These are phyloP conservation scores for Thamnaconus septentrionalis DNA, from an alignment of 2,113 vertebrate species.

Conservation along the genomic window DNA sequence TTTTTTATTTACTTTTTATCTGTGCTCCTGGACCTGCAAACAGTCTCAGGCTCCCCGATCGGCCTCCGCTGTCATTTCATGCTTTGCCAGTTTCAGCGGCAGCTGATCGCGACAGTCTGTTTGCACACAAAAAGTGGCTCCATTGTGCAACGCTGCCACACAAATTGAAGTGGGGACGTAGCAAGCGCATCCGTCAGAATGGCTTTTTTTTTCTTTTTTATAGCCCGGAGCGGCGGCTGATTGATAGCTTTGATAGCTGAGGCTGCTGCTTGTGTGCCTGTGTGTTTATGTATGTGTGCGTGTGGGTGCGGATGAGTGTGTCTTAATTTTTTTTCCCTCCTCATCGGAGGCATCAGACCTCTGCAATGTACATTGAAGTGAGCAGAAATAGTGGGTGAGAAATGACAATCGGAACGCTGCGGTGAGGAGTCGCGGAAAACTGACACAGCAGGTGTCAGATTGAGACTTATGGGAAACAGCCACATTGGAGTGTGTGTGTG, in stretches of 20 bases:
- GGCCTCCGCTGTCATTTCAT: constrained; percentile 45
- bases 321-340: not conserved
- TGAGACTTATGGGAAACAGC: too few species aligned
- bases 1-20: not conserved
- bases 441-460: too few species aligned
- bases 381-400: constrained; percentile 25
- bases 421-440: too few species aligned
- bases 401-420: constrained; percentile 39
- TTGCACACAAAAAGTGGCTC: constrained; percentile 25
- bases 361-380: constrained; percentile 14
- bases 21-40: constrained; percentile 30
- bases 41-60: constrained; percentile 2
- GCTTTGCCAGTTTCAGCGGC: constrained; percentile 37
- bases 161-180: constrained; percentile 60
- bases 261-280: constrained; percentile 17
- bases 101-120: constrained; percentile 41
- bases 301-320: too few species aligned
- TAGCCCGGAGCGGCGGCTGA: constrained; percentile 57
- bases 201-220: constrained; percentile 35
- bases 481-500: constrained; percentile 56
- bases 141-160: constrained; percentile 57
- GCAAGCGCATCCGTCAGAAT: constrained; percentile 66
- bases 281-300: not conserved
- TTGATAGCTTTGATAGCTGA: constrained; percentile 62
- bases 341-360: not conserved